Base-by-base conservation (phyloP, 2,113 vertebrate species). In the Pterocles orientalis region DNA sequence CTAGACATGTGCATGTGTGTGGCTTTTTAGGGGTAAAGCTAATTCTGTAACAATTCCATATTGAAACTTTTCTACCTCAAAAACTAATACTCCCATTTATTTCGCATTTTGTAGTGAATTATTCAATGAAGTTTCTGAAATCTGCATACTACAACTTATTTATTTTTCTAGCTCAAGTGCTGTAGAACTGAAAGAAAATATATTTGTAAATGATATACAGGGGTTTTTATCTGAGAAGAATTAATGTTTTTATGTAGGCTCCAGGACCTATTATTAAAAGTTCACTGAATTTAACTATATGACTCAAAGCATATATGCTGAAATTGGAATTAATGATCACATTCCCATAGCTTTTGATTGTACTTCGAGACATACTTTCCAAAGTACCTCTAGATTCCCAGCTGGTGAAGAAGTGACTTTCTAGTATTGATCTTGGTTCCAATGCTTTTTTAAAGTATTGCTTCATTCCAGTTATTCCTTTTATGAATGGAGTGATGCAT, bases 81-180 rank as follows among this genome's bases (percentile, higher is more conserved):
- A 96, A 96, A 76, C 94, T 88, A 92, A 95, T 77, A 75, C 91
- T 88, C 72, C 93, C n/a, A 95, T 92, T 95, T 97, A 86, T 81
- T 97, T 95, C 61, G 86, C 50, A 68, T 92, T 96, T 71, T 96
- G 79, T 58, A 69, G 95, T 96, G 95, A 97, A 96, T 96, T 97
- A 96, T 97, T 97, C 92, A 97, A 43, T 94, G 94, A 97, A 97
- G 91, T 96, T 96, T 92, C 95, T 95, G 95, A 97, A 96, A 96
- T 96, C 90, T 96, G 92, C 95, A 21, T 45, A 9, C 31, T 36
- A 17, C 57, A 97, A 88, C 86, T 97, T 96, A 86, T 94, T 97
- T 96, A 91, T 94, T 96, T 95, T 95, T 94, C 85, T 66, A 92
- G 86, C 89, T 89, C 72, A 62, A 87, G 86, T 92, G 90, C 77